A percentile compares a stretch with the other conserved stretches of the same genome.
Conservation (phyloP, 2,113 vertebrate genomes). For the Raja brachyura region DNA sequence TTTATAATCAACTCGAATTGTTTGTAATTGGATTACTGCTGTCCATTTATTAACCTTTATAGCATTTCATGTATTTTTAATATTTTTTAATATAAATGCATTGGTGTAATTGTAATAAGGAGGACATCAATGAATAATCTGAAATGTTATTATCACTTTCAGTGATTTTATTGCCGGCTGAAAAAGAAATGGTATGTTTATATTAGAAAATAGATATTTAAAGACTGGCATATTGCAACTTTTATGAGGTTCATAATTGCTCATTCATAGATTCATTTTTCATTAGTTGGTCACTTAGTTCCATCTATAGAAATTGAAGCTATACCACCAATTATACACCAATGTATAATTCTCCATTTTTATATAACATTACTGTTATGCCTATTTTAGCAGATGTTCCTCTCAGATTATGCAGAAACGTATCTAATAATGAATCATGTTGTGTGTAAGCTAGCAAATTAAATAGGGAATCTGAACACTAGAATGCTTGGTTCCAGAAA, state of each 20-base stretch:
- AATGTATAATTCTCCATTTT: not conserved
- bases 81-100: not conserved
- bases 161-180: not conserved
- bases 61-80: not conserved
- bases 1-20: not conserved
- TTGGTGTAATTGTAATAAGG: not conserved
- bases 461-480: not conserved
- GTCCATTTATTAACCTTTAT: not conserved
- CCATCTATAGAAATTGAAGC: not conserved
- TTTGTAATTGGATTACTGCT: slow-evolving; percentile 4
- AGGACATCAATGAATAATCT: not conserved
- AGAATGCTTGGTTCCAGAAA: no score
- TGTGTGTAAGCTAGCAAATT: not conserved
- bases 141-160: not conserved
- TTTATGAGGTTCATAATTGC: not conserved
- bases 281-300: not conserved
- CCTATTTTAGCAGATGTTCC: not conserved
- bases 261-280: not conserved
- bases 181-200: not conserved
- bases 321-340: not conserved
- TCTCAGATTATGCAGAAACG: not conserved
- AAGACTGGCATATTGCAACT: not conserved
- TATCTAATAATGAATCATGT: not conserved
- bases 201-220: not conserved
- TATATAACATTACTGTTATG: not conserved